These are phyloP conservation scores for Ectobius pallidus DNA, from an alignment of 2,888 invertebrate species.

Conservation along the genomic window DNA sequence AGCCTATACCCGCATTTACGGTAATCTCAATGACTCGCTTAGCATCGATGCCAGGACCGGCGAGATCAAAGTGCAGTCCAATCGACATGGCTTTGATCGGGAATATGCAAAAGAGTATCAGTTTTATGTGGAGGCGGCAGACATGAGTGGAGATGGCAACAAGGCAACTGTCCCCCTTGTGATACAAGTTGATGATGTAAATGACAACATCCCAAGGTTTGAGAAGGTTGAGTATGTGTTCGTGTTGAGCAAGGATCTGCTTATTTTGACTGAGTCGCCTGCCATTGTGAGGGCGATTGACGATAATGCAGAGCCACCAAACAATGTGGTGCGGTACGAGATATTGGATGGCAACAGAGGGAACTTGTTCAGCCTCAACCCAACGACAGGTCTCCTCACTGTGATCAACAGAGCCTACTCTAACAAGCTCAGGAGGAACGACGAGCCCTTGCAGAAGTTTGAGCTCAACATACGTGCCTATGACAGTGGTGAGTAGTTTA, in stretches of 20 bases:
- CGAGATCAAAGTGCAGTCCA: slow-evolving; percentile 76
- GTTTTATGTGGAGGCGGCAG: slow-evolving; percentile 85
- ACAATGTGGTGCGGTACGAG: slow-evolving; percentile 85
- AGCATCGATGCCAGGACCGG: slow-evolving; percentile 80
- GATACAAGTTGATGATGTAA: slow-evolving; percentile 77
- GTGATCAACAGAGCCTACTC: too few relatives aligned
- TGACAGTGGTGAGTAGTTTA: neutral
- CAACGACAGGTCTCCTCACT: slow-evolving; percentile 75
- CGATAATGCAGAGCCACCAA: slow-evolving; percentile 81
- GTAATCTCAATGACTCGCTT: slow-evolving; percentile 79
- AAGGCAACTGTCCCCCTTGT: slow-evolving; percentile 68
- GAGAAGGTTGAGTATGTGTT: slow-evolving; percentile 80
- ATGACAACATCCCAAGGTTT: slow-evolving; percentile 88
- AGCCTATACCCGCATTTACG: slow-evolving; percentile 77
- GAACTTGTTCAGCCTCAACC: slow-evolving; percentile 75
- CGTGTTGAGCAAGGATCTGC: slow-evolving; percentile 73
- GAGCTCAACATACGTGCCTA: too few relatives aligned
- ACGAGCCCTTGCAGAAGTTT: too few relatives aligned
- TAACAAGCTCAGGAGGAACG: too few relatives aligned
- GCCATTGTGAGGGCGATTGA: slow-evolving; percentile 85
- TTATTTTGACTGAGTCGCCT: slow-evolving; percentile 71
- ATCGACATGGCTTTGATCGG: slow-evolving; percentile 80
- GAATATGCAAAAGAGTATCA: slow-evolving; percentile 75
- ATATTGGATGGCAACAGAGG: slow-evolving; percentile 77
- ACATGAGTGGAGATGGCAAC: slow-evolving; percentile 83